Base-by-base conservation (phyloP, 2,797 vertebrate species). In the Bucorvus abyssinicus region DNA sequence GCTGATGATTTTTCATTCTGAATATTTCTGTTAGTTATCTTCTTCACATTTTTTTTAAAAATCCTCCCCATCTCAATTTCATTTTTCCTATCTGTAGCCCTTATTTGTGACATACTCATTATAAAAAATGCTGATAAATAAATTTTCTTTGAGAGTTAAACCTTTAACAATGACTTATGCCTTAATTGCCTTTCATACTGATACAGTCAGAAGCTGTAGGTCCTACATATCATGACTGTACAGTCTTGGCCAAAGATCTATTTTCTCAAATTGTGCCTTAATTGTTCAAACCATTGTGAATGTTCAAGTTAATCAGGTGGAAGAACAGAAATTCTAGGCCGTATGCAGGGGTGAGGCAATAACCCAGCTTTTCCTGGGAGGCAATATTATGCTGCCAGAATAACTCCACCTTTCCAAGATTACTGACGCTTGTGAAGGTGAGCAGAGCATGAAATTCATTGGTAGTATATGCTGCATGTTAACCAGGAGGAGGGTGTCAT, bases 51-150 rank as follows among this genome's bases (percentile, higher is more conserved):
- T 76, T 70, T 59, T 90, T 87, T 84, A 74, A 2, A 65, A 94
- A 94, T 74, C 44, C 23, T 94, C 52, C 71, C 60, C 19, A 87
- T 95, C 47, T 90, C 36, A 88, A 73, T 47, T 77, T 94, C n/a
- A 82, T 95, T 94, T 95, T 80, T 93, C 47, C 16, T 64, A 44
- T 67, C 15, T 92, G n/a, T 34, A 77, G 15, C 36, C 52, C 30
- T 3, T 79, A 49, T 44, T 73, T 88, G 10, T 65, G n/a, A 84
- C 1, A n/a, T 53, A 57, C 2, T 87, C 9, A 42, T 75, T 74
- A 94, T 82, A 45, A 45, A 80, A 94, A 90, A 71, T 67, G 20
- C 15, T 87, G 70, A 94, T 61, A 91, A 65, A 84, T 57, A 82
- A 4, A 23, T 79, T 89, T 96, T 40, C 92, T 90, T 60, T 27